These are phyloP conservation scores for Ascidia mentula DNA, from an alignment of 23 tunicate genomes.

Conservation along the genomic window DNA sequence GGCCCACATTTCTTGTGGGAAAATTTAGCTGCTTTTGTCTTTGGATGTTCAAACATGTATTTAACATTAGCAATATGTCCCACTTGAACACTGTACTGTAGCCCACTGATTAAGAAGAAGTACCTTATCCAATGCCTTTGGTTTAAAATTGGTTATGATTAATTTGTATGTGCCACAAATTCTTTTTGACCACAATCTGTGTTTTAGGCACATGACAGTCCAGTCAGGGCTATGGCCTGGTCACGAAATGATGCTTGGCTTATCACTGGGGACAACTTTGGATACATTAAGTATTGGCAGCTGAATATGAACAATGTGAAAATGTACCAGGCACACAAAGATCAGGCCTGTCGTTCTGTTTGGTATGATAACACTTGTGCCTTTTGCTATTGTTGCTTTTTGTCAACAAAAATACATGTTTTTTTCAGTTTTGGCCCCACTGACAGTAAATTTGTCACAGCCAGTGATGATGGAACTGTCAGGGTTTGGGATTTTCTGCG, in stretches of 20 bases:
- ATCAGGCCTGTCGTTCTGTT: conserved; percentile 95
- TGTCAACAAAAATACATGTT: not conserved
- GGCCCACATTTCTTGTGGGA: too few relatives aligned
- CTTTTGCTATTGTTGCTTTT: not conserved
- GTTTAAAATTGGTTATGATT: not conserved
- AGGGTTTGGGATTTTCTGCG: conserved; percentile 93
- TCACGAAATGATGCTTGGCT: conserved; percentile 93
- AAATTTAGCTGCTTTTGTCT: too few relatives aligned
- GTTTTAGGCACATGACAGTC: conserved; percentile 93
- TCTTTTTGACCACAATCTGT: not conserved
- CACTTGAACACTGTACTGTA: too few relatives aligned
- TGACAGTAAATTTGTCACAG: conserved; percentile 87
- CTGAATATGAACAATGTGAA: conserved; percentile 96
- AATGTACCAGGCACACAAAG: conserved; percentile 99
- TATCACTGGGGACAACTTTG: conserved; percentile 94
- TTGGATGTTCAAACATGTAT: too few relatives aligned
- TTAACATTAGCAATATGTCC: too few relatives aligned
- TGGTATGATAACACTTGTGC: conserved; percentile 36
- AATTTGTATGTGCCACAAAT: not conserved
- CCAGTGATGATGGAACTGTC: conserved; percentile 98
- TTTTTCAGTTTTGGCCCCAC: conserved; percentile 88
- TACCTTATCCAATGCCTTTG: not conserved
- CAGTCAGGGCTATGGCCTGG: conserved; percentile 99
- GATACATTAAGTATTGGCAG: conserved; percentile 99
- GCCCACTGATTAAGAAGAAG: too few relatives aligned